Evolutionary conservation across 2,888 invertebrate genomes (phyloP).

Genomic region (Metopia argyrocephala): DNA sequence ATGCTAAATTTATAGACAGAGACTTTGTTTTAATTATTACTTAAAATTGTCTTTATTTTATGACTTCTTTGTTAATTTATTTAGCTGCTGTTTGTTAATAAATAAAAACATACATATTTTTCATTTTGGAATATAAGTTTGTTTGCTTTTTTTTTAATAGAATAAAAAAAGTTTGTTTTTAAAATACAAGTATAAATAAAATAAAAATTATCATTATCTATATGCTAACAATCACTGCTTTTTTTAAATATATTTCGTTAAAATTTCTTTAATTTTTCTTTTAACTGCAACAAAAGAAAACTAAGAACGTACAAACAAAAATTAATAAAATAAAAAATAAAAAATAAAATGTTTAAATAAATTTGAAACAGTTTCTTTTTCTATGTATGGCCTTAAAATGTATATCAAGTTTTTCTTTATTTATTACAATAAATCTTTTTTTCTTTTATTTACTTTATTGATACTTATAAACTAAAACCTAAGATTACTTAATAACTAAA

Average conservation of each 20-base stretch:
- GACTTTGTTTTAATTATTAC: too few relatives aligned
- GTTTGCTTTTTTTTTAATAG: slow-evolving; percentile 27
- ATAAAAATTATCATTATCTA: slow-evolving; percentile 30
- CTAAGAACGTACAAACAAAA: slow-evolving; percentile 61
- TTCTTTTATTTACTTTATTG: slow-evolving; percentile 36
- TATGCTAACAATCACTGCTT: slow-evolving; percentile 65
- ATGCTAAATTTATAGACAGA: too few relatives aligned
- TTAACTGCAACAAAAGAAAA: slow-evolving; percentile 28
- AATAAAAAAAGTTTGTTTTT: slow-evolving; percentile 28
- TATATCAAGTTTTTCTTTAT: slow-evolving; percentile 51
- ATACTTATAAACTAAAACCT: slow-evolving; percentile 37
- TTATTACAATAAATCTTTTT: neutral
- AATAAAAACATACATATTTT: slow-evolving; percentile 6
- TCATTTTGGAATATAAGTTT: slow-evolving; percentile 8
- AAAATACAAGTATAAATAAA: slow-evolving; percentile 27
- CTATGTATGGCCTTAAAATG: slow-evolving; percentile 32
- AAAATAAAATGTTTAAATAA: slow-evolving; percentile 18
- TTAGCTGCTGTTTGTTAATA: neutral
- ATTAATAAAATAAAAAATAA: slow-evolving; percentile 65
- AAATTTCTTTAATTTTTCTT: slow-evolving; percentile 50
- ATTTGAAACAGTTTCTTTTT: neutral
- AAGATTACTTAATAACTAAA: slow-evolving; percentile 53
- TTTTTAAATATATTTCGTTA: slow-evolving; percentile 37
- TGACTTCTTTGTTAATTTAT: too few relatives aligned
- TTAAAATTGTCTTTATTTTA: too few relatives aligned